These are phyloP conservation scores for Thelaira solivaga DNA, from an alignment of 2,888 invertebrate genomes.

Conservation along the genomic window DNA sequence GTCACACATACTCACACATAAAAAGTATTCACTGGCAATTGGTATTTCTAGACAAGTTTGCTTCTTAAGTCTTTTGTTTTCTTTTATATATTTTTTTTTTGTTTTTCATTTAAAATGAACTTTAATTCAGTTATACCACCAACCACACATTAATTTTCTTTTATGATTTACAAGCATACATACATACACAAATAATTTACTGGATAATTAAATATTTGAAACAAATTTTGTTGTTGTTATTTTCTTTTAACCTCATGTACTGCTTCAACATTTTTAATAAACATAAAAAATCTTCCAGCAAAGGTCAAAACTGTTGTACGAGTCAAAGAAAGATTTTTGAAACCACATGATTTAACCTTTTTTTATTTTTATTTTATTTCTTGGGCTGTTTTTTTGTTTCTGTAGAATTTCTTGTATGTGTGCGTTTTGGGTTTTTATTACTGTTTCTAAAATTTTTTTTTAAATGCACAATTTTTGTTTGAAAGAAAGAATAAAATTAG, in stretches of 20 bases:
- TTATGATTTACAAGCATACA: too few relatives aligned
- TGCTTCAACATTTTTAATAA: slow-evolving; percentile 19
- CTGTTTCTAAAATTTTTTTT: too few relatives aligned
- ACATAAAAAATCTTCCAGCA: slow-evolving; percentile 23
- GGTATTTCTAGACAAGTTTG: slow-evolving; percentile 41
- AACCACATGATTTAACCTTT: slow-evolving; percentile 44
- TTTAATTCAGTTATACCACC: slow-evolving; percentile 34
- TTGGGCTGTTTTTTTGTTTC: neutral
- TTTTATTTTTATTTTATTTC: slow-evolving; percentile 2
- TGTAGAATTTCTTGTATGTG: neutral
- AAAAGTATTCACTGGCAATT: slow-evolving; percentile 14
- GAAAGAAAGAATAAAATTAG: neutral
- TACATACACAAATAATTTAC: neutral
- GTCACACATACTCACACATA: neutral
- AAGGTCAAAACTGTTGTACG: slow-evolving; percentile 43
- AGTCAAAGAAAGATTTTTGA: slow-evolving; percentile 33
- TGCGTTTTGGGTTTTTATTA: too few relatives aligned
- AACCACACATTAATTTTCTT: neutral
- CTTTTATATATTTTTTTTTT: neutral
- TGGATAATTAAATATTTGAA: slow-evolving; percentile 13
- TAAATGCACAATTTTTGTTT: slow-evolving; percentile 33
- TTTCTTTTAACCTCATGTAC: slow-evolving; percentile 24
- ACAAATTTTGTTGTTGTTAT: neutral
- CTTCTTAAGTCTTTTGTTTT: slow-evolving; percentile 50
- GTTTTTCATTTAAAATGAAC: slow-evolving; percentile 21